These are phyloP conservation scores for Psylliodes chrysocephalus DNA, from an alignment of 2,888 invertebrate species.

Conservation along the genomic window DNA sequence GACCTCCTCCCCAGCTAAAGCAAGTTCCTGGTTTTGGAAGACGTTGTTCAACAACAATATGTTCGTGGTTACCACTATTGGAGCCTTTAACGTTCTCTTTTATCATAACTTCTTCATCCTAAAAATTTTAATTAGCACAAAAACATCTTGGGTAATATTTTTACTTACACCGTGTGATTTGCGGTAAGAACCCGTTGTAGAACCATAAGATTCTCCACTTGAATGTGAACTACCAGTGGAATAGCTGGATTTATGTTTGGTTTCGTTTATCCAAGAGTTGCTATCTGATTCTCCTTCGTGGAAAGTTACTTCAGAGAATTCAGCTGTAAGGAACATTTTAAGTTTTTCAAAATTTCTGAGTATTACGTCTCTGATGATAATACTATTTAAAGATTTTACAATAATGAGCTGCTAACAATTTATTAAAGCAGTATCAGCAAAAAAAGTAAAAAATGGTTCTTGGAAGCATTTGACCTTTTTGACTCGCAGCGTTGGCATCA, in stretches of 20 bases:
- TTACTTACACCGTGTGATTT: not conserved
- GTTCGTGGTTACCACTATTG: conserved; percentile 15
- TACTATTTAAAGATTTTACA: no score
- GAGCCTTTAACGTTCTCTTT: not conserved
- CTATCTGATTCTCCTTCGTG: not conserved
- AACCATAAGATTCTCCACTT: not conserved
- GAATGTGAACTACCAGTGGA: not conserved
- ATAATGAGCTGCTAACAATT: no score
- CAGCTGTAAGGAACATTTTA: conserved; percentile 9
- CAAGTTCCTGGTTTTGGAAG: conserved; percentile 76
- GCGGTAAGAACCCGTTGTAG: not conserved
- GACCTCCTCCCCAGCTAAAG: conserved; percentile 82
- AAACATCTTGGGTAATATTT: no score
- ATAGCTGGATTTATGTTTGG: not conserved
- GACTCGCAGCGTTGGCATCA: no score
- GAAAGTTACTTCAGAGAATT: not conserved
- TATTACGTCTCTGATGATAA: not conserved
- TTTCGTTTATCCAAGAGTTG: not conserved
- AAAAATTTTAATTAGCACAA: not conserved
- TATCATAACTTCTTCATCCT: not conserved
- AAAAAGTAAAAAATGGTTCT: no score
- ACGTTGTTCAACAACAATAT: conserved; percentile 51
- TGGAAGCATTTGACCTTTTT: no score
- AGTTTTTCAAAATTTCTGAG: not conserved
- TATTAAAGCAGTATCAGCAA: no score